A percentile compares a stretch with the other conserved stretches of the same genome.
phyloP scores from a whole-genome alignment of 2,888 invertebrate genomes.

The Pachydiplax longipennis region DNA sequence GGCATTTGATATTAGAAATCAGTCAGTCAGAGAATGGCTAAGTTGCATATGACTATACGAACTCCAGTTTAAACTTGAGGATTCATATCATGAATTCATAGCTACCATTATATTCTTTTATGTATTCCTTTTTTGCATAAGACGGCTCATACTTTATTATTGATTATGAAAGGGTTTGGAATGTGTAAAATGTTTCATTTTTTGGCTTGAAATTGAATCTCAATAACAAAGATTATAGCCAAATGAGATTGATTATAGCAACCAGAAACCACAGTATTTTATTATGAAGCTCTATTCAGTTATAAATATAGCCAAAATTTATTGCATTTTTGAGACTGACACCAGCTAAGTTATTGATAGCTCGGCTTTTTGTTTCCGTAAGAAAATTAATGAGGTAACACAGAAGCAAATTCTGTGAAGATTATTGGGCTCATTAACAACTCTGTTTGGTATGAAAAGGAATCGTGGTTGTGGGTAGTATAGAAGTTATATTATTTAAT shows the following conservation, averaged over 20 bases:
- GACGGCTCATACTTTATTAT: slow-evolving; percentile 12
- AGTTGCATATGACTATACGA: neutral
- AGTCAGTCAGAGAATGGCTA: neutral
- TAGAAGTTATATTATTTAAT: neutral
- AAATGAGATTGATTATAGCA: neutral
- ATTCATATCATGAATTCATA: neutral
- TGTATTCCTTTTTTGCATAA: neutral
- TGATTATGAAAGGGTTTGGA: neutral
- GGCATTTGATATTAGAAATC: neutral
- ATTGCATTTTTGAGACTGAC: slow-evolving; percentile 34
- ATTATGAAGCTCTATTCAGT: slow-evolving; percentile 3
- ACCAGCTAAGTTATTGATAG: slow-evolving; percentile 21
- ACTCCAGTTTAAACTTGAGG: neutral
- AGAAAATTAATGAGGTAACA: neutral
- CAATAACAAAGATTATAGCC: neutral
- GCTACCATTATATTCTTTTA: neutral
- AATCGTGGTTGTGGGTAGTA: neutral
- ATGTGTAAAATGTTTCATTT: too few species aligned
- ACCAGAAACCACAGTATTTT: neutral
- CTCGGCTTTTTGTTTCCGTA: neutral
- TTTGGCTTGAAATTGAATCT: neutral
- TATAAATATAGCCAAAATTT: neutral
- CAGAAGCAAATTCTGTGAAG: neutral
- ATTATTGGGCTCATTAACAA: neutral
- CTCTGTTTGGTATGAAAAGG: neutral